Evolutionary conservation across 2,113 vertebrate genomes (phyloP).

Genomic region (Paramormyrops kingsleyae): DNA sequence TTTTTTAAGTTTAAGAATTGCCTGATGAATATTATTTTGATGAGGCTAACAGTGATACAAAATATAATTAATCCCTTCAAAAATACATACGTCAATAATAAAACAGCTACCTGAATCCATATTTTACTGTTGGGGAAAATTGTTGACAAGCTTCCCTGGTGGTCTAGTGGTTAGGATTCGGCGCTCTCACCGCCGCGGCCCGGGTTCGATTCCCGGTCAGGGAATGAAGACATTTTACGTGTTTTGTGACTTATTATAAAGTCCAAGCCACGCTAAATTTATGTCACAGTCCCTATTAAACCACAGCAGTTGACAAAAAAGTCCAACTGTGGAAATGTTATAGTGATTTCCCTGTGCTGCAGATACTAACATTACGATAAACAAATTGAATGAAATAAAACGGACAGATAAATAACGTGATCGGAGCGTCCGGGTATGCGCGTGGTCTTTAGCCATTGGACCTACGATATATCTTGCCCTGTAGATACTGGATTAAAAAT

Average conservation of each 20-base stretch:
- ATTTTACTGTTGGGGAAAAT: rapidly evolving
- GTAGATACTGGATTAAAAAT: not conserved
- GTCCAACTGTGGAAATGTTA: not conserved
- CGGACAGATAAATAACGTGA: not conserved
- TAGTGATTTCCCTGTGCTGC: not conserved
- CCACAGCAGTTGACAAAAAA: not conserved
- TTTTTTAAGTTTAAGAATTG: not conserved
- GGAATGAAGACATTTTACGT: not conserved
- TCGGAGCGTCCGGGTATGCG: not conserved
- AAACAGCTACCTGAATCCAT: not conserved
- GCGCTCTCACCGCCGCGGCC: conserved; percentile 42
- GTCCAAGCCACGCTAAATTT: not conserved
- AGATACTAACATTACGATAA: not conserved
- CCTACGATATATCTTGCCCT: not conserved
- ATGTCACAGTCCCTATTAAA: not conserved
- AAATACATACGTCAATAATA: not conserved
- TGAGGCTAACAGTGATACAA: not conserved
- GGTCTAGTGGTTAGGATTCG: conserved; percentile 38
- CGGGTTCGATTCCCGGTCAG: conserved; percentile 42
- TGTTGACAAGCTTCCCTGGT: not conserved
- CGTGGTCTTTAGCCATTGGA: not conserved
- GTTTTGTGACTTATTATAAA: not conserved
- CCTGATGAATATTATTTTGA: not conserved
- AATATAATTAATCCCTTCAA: not conserved
- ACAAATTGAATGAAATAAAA: not conserved